phyloP scores from a whole-genome alignment of 1,140 invertebrate species.

The Ridgeia piscesae region DNA sequence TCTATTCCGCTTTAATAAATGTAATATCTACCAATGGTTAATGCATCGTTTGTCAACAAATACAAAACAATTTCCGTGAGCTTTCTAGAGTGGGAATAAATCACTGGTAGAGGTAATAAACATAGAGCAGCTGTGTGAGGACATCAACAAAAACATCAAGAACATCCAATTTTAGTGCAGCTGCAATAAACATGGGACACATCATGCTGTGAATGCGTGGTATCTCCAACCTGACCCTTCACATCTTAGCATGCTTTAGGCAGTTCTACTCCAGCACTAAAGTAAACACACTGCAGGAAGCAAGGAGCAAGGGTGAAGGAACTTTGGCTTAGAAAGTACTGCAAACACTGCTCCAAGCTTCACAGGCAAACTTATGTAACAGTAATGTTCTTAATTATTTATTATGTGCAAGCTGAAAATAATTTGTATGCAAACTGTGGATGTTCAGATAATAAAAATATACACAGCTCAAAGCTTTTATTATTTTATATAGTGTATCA shows the following conservation, averaged over 20 bases:
- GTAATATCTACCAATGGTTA: neutral
- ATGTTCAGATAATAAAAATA: too few species aligned
- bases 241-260: neutral
- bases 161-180: neutral
- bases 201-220: neutral
- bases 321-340: neutral
- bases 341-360: neutral
- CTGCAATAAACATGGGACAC: neutral
- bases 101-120: neutral
- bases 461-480: too few species aligned
- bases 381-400: too few species aligned
- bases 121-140: neutral
- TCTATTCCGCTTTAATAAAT: neutral
- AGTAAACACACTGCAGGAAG: neutral
- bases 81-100: neutral
- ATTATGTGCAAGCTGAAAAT: too few species aligned
- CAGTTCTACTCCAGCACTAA: too few species aligned
- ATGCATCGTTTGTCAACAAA: neutral
- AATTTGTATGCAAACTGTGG: too few species aligned
- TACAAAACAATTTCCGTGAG: neutral
- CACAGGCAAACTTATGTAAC: too few species aligned
- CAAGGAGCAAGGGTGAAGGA: neutral
- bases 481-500: too few species aligned
- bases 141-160: neutral
- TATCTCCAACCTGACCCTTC: neutral